Evolutionary conservation across 1,140 invertebrate genomes (phyloP), one percentile per base, ranked within the genome.

Genomic region (Drosophila biarmipes): DNA sequence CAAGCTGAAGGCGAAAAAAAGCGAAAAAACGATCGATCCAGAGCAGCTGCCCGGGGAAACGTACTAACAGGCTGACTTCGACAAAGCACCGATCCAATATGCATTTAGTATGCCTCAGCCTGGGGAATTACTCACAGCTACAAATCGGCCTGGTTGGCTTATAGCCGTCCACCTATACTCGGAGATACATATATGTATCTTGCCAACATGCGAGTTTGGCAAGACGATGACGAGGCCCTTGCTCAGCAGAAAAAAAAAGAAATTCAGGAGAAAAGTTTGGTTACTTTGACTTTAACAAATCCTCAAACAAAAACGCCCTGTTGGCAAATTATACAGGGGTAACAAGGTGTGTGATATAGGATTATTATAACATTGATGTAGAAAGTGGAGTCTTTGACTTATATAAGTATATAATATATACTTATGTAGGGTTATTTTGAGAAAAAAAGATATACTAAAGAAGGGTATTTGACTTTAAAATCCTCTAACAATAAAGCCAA

Each of bases 1-100:
- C 68, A 72, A 72, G 45, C 31, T 58, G 54, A 31, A 42, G 49
- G 37, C 68, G 24, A 52, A 68, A 64, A 67, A 45, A 49, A 19
- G 17, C 21, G 42, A 34, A 49, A 49, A 15, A 12, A 15, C 29
- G 48, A 51, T 14, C 43, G 54, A 59, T 37, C 31, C 62, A 12
- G 4, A 31, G 27, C 46, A 49, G 46, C 46, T 49, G 46, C 27
- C 27, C 27, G 46, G 24, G 11, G 24, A 11, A 49, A 49, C n/a
- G 24, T 29, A 49, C 46, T 31, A 49, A 17, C 46, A 49, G 46
- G 46, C 46, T 49, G n/a, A 31, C 8, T 29, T 49, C n/a, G 5
- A 27, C 42, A 51, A 58, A 51, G 34, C 15, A 14, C 11, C 11
- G 29, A 51, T 51, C 43, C 45, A 73, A 72, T 51, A 35, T 66